phyloP scores from a whole-genome alignment of 2,888 invertebrate genomes.

The Brachyptera risi region DNA sequence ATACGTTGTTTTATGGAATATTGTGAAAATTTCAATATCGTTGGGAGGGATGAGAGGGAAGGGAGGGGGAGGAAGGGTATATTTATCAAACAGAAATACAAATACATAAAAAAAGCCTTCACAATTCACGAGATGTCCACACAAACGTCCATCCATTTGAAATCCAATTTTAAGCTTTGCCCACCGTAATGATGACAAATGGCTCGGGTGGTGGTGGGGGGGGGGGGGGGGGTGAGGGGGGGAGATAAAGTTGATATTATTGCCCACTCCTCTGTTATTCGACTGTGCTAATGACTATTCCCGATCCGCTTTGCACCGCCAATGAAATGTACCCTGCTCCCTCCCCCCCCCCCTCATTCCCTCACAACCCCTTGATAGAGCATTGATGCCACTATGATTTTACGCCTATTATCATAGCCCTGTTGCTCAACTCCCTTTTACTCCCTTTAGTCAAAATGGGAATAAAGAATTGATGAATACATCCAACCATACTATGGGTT shows the following conservation, averaged over 20 bases:
- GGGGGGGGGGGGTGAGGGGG: background rate
- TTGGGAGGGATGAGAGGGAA: too few species aligned
- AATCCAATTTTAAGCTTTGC: slow-evolving; percentile 28
- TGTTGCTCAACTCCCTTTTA: too few species aligned
- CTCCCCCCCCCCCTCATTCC: slow-evolving; percentile 26
- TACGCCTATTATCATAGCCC: background rate
- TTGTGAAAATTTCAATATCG: too few species aligned
- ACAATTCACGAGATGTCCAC: slow-evolving; percentile 21
- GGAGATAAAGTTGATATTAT: background rate
- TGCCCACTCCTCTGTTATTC: background rate
- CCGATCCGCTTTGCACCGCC: slow-evolving; percentile 15
- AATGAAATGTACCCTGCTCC: slow-evolving; percentile 13
- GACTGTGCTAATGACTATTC: slow-evolving; percentile 11
- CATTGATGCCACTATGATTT: background rate
- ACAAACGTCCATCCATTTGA: slow-evolving; percentile 30
- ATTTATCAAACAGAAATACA: slow-evolving; percentile 4
- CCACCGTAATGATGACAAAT: slow-evolving; percentile 29
- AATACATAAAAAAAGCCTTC: slow-evolving; percentile 8
- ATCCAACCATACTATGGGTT: background rate
- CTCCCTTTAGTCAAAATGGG: background rate
- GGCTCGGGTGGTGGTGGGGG: slow-evolving; percentile 7
- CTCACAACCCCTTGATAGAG: slow-evolving; percentile 31
- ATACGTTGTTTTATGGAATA: too few species aligned
- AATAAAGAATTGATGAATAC: background rate
- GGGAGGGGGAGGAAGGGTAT: background rate